These are phyloP conservation scores for Tympanuchus pallidicinctus DNA, from an alignment of 2,113 vertebrate genomes.

Conservation along the genomic window DNA sequence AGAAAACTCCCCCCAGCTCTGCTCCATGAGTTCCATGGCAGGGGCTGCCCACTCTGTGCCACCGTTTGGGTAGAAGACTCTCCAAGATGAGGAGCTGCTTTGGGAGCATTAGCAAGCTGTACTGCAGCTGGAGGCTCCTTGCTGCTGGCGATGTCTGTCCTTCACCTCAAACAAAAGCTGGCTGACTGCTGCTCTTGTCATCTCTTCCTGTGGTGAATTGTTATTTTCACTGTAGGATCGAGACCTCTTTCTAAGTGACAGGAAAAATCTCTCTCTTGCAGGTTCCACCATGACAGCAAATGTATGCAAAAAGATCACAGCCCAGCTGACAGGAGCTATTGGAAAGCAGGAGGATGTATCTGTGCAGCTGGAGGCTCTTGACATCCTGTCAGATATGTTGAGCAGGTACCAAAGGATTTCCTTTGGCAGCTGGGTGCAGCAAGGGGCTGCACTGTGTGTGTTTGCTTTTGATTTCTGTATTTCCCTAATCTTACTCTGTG, in stretches of 20 bases:
- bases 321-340: slow-evolving; percentile 91
- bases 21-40: neutral
- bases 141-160: too few species aligned
- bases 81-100: neutral
- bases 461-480: neutral
- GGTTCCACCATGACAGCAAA: slow-evolving; percentile 87
- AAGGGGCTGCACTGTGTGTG: neutral
- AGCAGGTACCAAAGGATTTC: slow-evolving; percentile 83
- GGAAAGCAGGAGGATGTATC: slow-evolving; percentile 93
- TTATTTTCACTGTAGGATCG: neutral
- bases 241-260: neutral
- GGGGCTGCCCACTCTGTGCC: neutral
- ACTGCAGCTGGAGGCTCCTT: neutral
- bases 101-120: neutral
- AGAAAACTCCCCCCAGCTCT: neutral
- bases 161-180: neutral
- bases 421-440: neutral
- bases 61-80: neutral
- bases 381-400: slow-evolving; percentile 96
- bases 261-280: slow-evolving; percentile 46
- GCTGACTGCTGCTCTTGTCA: neutral
- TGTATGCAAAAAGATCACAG: slow-evolving; percentile 93
- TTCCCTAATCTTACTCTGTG: neutral
- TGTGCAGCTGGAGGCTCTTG: slow-evolving; percentile 93
- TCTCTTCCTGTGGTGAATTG: neutral